Conservation (phyloP, 1,140 invertebrate genomes). For the Drosophila arawakana region DNA sequence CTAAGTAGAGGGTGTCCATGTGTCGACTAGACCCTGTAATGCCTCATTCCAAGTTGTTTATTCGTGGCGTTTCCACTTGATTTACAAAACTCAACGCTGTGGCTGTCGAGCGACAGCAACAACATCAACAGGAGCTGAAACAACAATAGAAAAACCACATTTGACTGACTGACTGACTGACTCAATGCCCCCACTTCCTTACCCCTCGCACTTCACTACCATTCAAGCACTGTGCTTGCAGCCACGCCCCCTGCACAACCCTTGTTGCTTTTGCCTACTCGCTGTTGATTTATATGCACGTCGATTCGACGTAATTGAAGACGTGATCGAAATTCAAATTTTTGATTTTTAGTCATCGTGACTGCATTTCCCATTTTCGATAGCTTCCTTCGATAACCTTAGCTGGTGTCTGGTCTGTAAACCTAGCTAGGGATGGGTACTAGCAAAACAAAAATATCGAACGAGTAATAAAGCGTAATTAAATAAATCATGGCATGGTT, state of each 20-base stretch:
- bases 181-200: constrained; percentile 29
- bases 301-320: constrained; percentile 83
- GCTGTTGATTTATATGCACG: constrained; percentile 82
- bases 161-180: constrained; percentile 71
- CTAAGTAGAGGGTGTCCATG: neutral
- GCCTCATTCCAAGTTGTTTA: constrained; percentile 26
- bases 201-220: neutral
- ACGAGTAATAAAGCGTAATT: too few species aligned
- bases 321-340: constrained; percentile 83
- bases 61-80: constrained; percentile 76
- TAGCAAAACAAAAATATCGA: too few species aligned
- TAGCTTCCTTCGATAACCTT: neutral
- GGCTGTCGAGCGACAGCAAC: constrained; percentile 49
- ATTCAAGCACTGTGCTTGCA: too few species aligned
- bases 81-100: constrained; percentile 75
- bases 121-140: constrained; percentile 22
- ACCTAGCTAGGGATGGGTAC: neutral
- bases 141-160: constrained; percentile 61
- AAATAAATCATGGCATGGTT: too few species aligned
- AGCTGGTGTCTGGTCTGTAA: neutral
- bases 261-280: constrained; percentile 42
- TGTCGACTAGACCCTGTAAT: neutral
- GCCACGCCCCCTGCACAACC: neutral
- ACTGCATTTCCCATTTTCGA: constrained; percentile 52
- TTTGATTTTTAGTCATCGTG: constrained; percentile 74